These are phyloP conservation scores for Dynastes maya DNA, from an alignment of 2,888 invertebrate genomes.

Conservation along the genomic window DNA sequence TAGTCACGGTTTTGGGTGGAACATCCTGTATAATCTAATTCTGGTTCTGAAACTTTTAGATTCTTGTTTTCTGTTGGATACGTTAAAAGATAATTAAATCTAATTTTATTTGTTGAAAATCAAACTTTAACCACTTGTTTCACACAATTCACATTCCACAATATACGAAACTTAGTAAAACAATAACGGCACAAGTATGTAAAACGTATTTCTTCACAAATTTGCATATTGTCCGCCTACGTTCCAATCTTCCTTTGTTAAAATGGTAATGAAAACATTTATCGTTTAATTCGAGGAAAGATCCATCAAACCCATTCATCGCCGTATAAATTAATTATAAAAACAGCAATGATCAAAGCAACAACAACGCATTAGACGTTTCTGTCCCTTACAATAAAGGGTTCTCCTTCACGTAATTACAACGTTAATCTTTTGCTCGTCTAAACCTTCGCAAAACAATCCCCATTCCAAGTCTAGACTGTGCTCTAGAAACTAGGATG, in stretches of 20 bases:
- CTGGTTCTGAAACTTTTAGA: too few relatives aligned
- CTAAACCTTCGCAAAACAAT: neutral
- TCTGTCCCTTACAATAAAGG: too few relatives aligned
- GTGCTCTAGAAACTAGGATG: neutral
- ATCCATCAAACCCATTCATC: neutral
- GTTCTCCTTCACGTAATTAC: neutral
- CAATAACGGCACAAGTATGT: too few relatives aligned
- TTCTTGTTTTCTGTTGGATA: too few relatives aligned
- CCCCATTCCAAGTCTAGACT: conserved; percentile 15
- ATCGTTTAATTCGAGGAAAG: neutral
- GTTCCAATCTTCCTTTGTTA: conserved; percentile 7
- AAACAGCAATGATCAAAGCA: neutral
- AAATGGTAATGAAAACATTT: neutral
- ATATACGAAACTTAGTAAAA: too few relatives aligned
- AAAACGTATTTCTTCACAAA: neutral
- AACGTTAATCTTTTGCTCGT: neutral
- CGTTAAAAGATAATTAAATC: too few relatives aligned
- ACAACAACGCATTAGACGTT: too few relatives aligned
- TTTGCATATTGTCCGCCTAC: neutral
- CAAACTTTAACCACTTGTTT: too few relatives aligned
- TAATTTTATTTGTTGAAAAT: too few relatives aligned
- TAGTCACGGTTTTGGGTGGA: too few relatives aligned
- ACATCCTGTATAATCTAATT: too few relatives aligned
- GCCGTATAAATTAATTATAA: neutral
- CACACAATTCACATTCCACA: too few relatives aligned